Evolutionary conservation across 1,140 invertebrate species (phyloP), one percentile per base, ranked within the genome.

Genomic region (Drosophila subpulchrella): DNA sequence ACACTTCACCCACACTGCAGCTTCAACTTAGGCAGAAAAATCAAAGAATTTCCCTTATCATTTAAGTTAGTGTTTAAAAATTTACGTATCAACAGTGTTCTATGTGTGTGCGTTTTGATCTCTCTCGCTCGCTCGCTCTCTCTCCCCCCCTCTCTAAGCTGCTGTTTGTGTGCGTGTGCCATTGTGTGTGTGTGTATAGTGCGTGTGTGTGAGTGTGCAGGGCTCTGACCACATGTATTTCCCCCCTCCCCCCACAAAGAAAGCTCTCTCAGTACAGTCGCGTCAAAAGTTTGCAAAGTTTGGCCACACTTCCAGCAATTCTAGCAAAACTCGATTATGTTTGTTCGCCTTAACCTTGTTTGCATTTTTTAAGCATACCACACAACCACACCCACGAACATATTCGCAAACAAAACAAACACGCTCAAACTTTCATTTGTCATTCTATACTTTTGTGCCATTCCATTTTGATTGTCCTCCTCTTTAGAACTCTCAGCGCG

Each of bases 1-100:
- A 27, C 27, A 75, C 47, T 39, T 39, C 57, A 67, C 36, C 44
- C 36, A 72, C 30, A 58, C 62, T 57, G 27, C 66, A 51, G 61
- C 61, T 47, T 47, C n/a, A 47, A 36, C 17, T 27, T 57, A 71
- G 65, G 42, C 36, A 61, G 58, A 68, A 15, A 42, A 61, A 39
- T 50, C 30, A 38, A 75, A 41, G 38, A 41, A 58, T 6, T 53
- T 27, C 50, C 47, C 56, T 70, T 57, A 62, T 63, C 58, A 55
- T 62, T 78, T 85, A 85, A 85, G 82, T 86, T 85, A 86, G 82
- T 66, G 72, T 76, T 74, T 47, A 84, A 81, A 59, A 20, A 20
- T 20, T 56, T 81, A 66, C 72, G 74, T 81, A 46, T 72, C 39
- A 58, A 63, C 42, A 63, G 39, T 41, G 42, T 56, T 39, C 30